Evolutionary conservation across 2,113 vertebrate genomes (phyloP).

Genomic region (Spea multiplicata): DNA sequence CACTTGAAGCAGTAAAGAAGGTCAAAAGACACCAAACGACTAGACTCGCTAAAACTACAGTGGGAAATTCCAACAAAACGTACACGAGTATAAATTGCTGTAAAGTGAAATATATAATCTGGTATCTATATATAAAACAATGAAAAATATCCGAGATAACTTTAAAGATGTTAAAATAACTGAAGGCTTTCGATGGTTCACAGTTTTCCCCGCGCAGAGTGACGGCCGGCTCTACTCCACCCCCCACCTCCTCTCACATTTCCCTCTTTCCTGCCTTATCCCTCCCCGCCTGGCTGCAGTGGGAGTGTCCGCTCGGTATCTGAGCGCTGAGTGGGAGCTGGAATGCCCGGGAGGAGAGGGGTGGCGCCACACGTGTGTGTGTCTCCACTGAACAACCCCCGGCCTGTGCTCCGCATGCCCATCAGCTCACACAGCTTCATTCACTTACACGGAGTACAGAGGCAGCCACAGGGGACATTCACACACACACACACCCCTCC

Average conservation of each 20-base stretch:
- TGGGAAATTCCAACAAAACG: too few relatives aligned
- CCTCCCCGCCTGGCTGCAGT: conserved; percentile 29
- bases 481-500: background rate
- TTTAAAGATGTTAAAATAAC: background rate
- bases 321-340: conserved; percentile 43
- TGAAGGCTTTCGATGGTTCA: background rate
- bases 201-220: background rate
- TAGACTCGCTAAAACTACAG: too few relatives aligned
- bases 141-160: too few relatives aligned
- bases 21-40: too few relatives aligned
- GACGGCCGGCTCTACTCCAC: too few relatives aligned
- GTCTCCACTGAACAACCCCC: conserved; percentile 9
- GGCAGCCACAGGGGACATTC: conserved; percentile 13
- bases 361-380: conserved; percentile 42
- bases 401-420: conserved; percentile 6
- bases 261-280: conserved; percentile 35
- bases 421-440: conserved; percentile 19
- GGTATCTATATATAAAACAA: too few relatives aligned
- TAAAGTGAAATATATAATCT: too few relatives aligned
- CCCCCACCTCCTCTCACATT: conserved; percentile 1
- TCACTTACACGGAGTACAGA: conserved; percentile 19
- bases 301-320: conserved; percentile 26
- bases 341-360: conserved; percentile 48
- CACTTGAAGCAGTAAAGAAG: too few relatives aligned
- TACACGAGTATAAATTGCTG: too few relatives aligned